Conservation (phyloP, 2,113 vertebrate species). For the Eidolon helvum region DNA sequence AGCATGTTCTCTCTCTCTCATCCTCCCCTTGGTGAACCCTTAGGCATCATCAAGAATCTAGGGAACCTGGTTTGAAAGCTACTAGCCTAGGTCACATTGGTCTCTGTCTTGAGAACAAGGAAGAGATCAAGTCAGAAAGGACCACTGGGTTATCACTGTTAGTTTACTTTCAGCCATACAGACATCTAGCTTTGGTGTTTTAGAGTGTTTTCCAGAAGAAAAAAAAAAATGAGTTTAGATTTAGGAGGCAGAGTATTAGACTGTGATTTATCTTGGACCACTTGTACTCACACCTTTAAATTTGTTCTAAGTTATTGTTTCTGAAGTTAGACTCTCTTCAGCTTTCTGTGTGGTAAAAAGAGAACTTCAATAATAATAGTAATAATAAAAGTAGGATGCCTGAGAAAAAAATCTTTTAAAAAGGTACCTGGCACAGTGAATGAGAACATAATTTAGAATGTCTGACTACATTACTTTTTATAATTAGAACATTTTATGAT, state of each 20-base stretch:
- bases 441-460: conserved; percentile 62
- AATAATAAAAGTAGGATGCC: background rate
- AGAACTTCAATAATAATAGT: background rate
- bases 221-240: background rate
- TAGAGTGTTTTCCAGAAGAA: background rate
- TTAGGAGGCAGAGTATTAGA: background rate
- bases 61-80: background rate
- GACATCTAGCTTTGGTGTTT: background rate
- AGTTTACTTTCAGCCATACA: background rate
- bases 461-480: conserved; percentile 69
- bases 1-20: background rate
- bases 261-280: background rate
- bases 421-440: conserved; percentile 62
- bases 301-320: conserved; percentile 10
- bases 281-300: background rate
- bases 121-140: background rate
- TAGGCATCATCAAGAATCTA: background rate
- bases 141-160: background rate
- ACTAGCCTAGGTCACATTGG: background rate
- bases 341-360: conserved; percentile 11
- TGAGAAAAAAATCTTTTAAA: conserved; percentile 60
- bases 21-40: background rate
- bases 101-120: background rate
- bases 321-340: conserved; percentile 9
- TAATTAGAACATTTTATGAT: conserved; percentile 74